Evolutionary conservation across 2,797 vertebrate species (phyloP).

Genomic region (Anguilla anguilla): DNA sequence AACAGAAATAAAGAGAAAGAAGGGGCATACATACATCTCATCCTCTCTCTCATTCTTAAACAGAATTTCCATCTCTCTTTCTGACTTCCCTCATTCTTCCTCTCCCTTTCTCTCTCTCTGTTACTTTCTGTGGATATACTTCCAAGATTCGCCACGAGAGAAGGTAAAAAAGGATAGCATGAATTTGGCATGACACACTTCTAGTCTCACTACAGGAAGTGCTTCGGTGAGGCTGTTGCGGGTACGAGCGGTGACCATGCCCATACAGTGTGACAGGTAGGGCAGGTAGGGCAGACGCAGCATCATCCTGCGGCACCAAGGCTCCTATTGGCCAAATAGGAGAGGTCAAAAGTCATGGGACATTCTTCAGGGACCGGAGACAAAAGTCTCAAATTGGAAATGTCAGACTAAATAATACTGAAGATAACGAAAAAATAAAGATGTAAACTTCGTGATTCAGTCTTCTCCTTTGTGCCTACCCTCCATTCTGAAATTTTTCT

Average conservation of each 20-base stretch:
- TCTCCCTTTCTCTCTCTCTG: not conserved
- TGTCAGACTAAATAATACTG: not conserved
- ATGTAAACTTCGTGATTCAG: not conserved
- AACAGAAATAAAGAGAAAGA: no score
- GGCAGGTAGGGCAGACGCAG: no score
- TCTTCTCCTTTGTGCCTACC: not conserved
- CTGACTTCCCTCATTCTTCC: not conserved
- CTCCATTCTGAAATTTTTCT: not conserved
- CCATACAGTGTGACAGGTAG: not conserved
- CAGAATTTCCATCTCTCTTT: not conserved
- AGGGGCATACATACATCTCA: no score
- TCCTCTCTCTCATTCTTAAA: not conserved
- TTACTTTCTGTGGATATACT: not conserved
- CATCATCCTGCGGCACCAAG: not conserved
- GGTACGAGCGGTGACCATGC: not conserved
- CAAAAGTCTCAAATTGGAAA: not conserved
- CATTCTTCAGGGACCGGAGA: constrained; percentile 6
- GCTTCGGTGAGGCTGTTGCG: not conserved
- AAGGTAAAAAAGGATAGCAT: not conserved
- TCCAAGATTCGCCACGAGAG: not conserved
- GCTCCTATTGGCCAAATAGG: constrained; percentile 49
- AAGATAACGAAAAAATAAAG: not conserved
- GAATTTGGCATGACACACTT: not conserved
- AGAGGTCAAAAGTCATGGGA: constrained; percentile 27
- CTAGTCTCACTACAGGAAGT: not conserved